A percentile compares a stretch with the other conserved stretches of the same genome.
These are phyloP conservation scores for Enteromius thamalakanensis DNA, from an alignment of 2,797 vertebrate species.

Conservation along the genomic window DNA sequence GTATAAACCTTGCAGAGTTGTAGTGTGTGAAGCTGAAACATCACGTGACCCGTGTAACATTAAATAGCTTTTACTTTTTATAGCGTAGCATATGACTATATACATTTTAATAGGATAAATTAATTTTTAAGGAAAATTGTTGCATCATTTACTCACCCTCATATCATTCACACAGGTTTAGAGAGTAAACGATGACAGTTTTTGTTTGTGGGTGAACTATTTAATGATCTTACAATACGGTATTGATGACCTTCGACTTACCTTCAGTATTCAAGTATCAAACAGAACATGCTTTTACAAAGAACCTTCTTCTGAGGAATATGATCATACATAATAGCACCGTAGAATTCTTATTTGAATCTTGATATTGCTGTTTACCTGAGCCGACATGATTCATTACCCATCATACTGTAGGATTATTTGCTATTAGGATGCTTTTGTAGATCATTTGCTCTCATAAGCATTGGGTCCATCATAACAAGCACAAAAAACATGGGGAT, in stretches of 20 bases:
- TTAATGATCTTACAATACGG: neutral
- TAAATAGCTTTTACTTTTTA: neutral
- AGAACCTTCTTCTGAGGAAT: conserved; percentile 6
- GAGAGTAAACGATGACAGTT: neutral
- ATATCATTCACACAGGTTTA: neutral
- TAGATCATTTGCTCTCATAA: conserved; percentile 14
- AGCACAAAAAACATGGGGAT: neutral
- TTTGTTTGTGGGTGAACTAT: neutral
- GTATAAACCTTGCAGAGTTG: neutral
- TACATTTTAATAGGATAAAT: neutral
- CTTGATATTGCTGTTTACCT: conserved; percentile 5
- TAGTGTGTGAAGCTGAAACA: neutral
- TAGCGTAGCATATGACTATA: neutral
- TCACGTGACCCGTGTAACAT: neutral
- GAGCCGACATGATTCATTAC: conserved; percentile 19
- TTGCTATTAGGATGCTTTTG: neutral
- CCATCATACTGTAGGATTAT: conserved; percentile 16
- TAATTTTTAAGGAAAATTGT: neutral
- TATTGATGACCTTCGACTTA: neutral
- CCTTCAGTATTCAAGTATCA: neutral
- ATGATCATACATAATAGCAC: conserved; percentile 2
- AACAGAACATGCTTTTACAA: neutral
- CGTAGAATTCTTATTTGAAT: neutral
- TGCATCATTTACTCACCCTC: neutral
- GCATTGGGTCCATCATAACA: conserved; percentile 2